Evolutionary conservation across 2,888 invertebrate genomes (phyloP), one percentile per base, ranked within the genome.

Genomic region (Chirona hameri): DNA sequence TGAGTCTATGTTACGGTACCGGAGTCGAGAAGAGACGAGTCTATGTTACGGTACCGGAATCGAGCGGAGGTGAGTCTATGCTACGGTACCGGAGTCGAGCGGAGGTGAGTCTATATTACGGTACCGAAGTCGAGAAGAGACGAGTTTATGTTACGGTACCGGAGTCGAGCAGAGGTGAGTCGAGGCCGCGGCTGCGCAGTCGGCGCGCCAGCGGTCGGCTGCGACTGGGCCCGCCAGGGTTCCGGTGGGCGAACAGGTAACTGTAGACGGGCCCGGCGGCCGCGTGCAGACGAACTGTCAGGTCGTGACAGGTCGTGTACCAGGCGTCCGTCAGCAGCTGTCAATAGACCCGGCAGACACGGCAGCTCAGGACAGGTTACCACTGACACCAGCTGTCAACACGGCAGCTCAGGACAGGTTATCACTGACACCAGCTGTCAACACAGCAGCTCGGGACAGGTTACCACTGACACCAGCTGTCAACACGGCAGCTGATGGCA

Each of bases 181-280:
- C 15, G n/a, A 80, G 80, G 29, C 52, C 80, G 52, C 80, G 76
- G 18, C 65, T 57, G 27, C 60, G 65, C 14, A 65, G 82, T 3
- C 48, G 52, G 15, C 18, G 15, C 1, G 52, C 27, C 52, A 80
- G 80, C 15, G 52, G 80, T 14, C 9, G 29, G 15, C 5, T 27
- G 80, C 27, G 80, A 29, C 80, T 80, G 3, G 72, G 52, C 24
- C 46, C 80, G 29, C 4, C 57, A 12, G 52, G 27, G 4, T n/a
- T 18, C 39, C 82, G 81, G 48, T 82, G 83, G 21, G 79, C 81
- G 29, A 60, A 55, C 48, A 83, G 57, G 39, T 82, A 82, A 46
- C 52, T 29, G 52, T 65, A 76, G 24, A 83, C 82, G 27, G 84
- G 79, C 0, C 81, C 39, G 0, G 82, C 52, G 27, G 85, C 84